Conservation (phyloP, 92 coral and sea anemone species). For the Scolanthus callimorphus region DNA sequence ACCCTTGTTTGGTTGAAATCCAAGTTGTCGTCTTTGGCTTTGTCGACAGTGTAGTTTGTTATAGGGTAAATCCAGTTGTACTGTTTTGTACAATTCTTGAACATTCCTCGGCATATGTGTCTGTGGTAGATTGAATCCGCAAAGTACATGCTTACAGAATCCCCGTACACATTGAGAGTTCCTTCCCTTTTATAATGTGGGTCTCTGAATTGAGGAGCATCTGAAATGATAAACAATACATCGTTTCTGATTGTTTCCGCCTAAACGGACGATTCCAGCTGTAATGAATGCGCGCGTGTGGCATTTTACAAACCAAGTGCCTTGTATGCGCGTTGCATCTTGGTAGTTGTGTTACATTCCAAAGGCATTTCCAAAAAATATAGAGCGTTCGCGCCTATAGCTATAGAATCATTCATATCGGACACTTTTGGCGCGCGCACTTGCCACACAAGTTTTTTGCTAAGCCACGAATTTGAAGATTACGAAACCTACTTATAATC, state of each 20-base stretch:
- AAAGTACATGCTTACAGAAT: conserved; percentile 68
- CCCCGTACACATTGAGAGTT: conserved; percentile 62
- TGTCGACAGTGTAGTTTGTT: conserved; percentile 55
- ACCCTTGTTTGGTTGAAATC: conserved; percentile 66
- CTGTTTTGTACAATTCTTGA: conserved; percentile 46
- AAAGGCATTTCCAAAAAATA: too few relatives aligned
- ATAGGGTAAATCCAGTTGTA: conserved; percentile 86
- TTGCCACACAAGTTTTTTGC: too few relatives aligned
- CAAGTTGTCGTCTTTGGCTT: conserved; percentile 37
- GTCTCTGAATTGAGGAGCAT: conserved; percentile 7
- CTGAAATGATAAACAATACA: conserved; percentile 6
- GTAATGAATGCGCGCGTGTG: too few relatives aligned
- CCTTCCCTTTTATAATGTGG: conserved; percentile 34
- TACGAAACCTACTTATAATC: too few relatives aligned
- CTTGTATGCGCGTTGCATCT: too few relatives aligned
- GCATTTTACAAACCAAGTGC: too few relatives aligned
- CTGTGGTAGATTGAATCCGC: conserved; percentile 52
- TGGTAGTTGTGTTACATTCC: too few relatives aligned
- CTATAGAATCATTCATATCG: not conserved
- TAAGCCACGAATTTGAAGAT: too few relatives aligned
- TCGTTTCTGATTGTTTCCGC: not conserved
- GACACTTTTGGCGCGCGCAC: too few relatives aligned
- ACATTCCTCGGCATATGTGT: conserved; percentile 46
- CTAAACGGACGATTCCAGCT: too few relatives aligned
- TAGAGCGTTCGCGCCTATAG: too few relatives aligned